Percentiles rank a stretch among this genome's conserved stretches.
Evolutionary conservation across 2,113 vertebrate species (phyloP).

Genomic region (Sisor rabdophorus): DNA sequence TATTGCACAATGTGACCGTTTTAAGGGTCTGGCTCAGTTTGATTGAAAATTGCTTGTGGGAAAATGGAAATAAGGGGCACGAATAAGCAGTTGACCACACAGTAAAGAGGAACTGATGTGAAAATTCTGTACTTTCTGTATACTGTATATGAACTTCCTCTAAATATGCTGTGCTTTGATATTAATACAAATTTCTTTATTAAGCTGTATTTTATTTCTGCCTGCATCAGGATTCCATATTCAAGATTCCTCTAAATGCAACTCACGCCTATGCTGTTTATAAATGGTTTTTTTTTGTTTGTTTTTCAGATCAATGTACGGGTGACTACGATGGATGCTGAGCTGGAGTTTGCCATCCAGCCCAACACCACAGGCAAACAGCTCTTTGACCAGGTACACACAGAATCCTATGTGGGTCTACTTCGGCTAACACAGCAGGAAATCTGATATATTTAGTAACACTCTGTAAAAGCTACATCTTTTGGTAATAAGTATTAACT

Average conservation of each 20-base stretch:
- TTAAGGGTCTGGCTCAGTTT: neutral
- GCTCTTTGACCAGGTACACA: constrained; percentile 89
- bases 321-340: constrained; percentile 97
- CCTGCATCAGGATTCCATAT: too few species aligned
- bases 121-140: neutral
- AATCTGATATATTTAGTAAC: neutral
- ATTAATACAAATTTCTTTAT: too few species aligned
- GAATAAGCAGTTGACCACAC: neutral
- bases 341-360: constrained; percentile 97
- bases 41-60: neutral
- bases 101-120: neutral
- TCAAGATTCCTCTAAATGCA: too few species aligned
- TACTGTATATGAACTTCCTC: too few species aligned
- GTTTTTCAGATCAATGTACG: constrained; percentile 85
- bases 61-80: neutral
- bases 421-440: neutral
- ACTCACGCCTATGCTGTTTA: too few species aligned
- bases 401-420: neutral
- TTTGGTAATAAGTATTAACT: neutral
- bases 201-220: too few species aligned
- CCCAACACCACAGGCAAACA: constrained; percentile 95
- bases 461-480: neutral
- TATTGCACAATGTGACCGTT: neutral
- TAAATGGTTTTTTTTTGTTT: constrained; percentile 12
- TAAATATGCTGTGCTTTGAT: too few species aligned